Percentiles rank a stretch among this genome's conserved stretches.
Conservation (phyloP, 1,140 invertebrate species). For the Drosophila bifasciata region DNA sequence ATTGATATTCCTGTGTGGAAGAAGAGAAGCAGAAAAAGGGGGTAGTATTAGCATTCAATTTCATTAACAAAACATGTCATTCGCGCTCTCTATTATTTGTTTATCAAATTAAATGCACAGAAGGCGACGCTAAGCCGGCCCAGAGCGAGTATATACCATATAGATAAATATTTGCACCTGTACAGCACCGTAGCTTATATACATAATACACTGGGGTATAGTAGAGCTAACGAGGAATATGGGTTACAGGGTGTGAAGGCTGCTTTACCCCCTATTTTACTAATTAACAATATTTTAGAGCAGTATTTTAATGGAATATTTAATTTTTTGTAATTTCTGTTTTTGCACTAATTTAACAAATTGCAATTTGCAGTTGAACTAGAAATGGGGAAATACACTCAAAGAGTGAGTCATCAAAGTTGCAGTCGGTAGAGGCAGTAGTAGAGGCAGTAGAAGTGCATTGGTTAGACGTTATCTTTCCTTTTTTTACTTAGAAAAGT, state of each 20-base stretch:
- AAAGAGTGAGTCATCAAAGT: too few relatives aligned
- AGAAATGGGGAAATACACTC: background rate
- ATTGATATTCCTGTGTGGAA: slow-evolving; percentile 72
- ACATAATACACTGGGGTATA: slow-evolving; percentile 23
- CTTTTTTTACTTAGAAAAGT: too few relatives aligned
- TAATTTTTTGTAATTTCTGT: background rate
- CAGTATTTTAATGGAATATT: background rate
- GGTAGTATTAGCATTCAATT: slow-evolving; percentile 19
- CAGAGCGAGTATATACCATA: background rate
- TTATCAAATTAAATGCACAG: slow-evolving; percentile 42
- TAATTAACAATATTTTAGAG: too few relatives aligned
- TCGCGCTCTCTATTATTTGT: slow-evolving; percentile 19
- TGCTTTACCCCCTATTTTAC: too few relatives aligned
- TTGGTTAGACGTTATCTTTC: too few relatives aligned
- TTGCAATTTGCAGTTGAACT: background rate
- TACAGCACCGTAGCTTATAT: slow-evolving; percentile 37
- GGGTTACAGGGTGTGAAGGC: background rate
- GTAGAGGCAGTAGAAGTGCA: too few relatives aligned
- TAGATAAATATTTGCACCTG: slow-evolving; percentile 40
- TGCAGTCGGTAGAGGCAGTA: too few relatives aligned
- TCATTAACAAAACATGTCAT: slow-evolving; percentile 31
- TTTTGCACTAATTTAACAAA: slow-evolving; percentile 14
- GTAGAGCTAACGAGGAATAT: too few relatives aligned
- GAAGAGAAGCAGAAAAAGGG: slow-evolving; percentile 12
- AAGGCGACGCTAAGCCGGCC: slow-evolving; percentile 1